phyloP scores from a whole-genome alignment of 2,888 invertebrate species.

The Megalurothrips usitatus region DNA sequence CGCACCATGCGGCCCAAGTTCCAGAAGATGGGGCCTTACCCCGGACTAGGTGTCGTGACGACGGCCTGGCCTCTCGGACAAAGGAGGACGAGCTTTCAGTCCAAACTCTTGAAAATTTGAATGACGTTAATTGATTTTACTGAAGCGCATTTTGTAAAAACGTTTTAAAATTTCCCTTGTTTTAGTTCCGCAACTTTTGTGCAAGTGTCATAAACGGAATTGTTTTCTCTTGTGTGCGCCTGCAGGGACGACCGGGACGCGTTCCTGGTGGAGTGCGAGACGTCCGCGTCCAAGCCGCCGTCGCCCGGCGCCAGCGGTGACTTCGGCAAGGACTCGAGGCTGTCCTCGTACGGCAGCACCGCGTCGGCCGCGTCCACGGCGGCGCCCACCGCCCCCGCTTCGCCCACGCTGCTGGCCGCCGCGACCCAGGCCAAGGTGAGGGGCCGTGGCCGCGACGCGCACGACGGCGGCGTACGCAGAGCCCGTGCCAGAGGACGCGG shows the following conservation, averaged over 20 bases:
- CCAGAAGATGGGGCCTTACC: too few relatives aligned
- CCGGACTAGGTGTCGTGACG: too few relatives aligned
- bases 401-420: background rate
- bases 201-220: too few relatives aligned
- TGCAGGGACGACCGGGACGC: constrained; percentile 4
- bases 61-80: too few relatives aligned
- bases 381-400: background rate
- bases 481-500: too few relatives aligned
- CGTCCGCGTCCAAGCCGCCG: background rate
- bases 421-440: background rate
- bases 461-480: too few relatives aligned
- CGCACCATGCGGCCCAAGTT: too few relatives aligned
- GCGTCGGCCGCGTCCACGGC: background rate
- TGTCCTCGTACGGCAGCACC: background rate
- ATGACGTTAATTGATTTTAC: too few relatives aligned
- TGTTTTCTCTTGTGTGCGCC: background rate
- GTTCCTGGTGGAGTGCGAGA: background rate
- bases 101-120: too few relatives aligned
- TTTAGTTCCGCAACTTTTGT: background rate
- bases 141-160: too few relatives aligned
- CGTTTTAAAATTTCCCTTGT: background rate
- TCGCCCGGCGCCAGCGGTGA: background rate
- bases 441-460: background rate
- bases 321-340: constrained; percentile 21
- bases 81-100: too few relatives aligned